Conservation (phyloP, 2,113 vertebrate species). For the Vulpes lagopus region DNA sequence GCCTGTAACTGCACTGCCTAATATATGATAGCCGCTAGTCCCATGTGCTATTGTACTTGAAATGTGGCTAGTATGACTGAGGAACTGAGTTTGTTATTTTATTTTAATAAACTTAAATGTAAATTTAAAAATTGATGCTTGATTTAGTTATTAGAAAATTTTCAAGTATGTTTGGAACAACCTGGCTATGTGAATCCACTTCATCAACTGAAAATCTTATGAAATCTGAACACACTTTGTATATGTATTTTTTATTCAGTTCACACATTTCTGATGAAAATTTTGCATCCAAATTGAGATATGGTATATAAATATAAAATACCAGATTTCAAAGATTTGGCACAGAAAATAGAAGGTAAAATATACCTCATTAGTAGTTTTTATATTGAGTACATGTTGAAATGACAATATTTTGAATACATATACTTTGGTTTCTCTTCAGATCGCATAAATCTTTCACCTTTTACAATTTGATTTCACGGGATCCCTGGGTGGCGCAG, state of each 20-base stretch:
- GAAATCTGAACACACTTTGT: neutral
- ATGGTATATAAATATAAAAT: neutral
- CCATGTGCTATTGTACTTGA: neutral
- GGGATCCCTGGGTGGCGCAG: too few species aligned
- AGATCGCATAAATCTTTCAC: too few species aligned
- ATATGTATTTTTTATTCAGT: neutral
- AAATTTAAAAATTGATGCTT: neutral
- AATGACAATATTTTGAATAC: neutral
- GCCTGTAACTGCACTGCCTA: neutral
- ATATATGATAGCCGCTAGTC: neutral
- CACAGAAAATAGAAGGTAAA: neutral
- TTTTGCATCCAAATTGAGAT: constrained; percentile 14
- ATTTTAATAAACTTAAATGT: constrained; percentile 32
- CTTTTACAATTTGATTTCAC: too few species aligned
- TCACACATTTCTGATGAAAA: constrained; percentile 32
- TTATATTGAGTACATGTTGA: neutral
- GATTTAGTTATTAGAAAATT: neutral
- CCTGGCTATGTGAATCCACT: neutral
- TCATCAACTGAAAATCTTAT: neutral
- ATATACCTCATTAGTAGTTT: neutral
- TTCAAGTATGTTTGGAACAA: neutral
- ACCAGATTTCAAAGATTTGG: neutral
- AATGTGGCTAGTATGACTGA: neutral
- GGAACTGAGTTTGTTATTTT: neutral
- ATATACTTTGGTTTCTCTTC: too few species aligned